Percentiles rank a stretch among this genome's conserved stretches.
Evolutionary conservation across 2,888 invertebrate genomes (phyloP).

Genomic region (Meliscaeva auricollis): DNA sequence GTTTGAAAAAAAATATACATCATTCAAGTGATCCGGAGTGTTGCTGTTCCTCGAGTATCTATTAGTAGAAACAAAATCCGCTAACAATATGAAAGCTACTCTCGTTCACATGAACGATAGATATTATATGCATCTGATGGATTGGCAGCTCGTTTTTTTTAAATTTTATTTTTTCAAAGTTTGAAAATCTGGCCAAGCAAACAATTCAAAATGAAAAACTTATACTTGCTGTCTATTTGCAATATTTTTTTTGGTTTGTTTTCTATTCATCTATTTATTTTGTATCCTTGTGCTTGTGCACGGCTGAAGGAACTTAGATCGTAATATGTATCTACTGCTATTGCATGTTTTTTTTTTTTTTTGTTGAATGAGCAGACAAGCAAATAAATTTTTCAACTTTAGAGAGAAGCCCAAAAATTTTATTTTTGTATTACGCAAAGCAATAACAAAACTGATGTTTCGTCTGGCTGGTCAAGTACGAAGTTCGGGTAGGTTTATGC

Average conservation of each 20-base stretch:
- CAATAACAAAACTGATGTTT: constrained; percentile 32
- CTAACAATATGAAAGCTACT: constrained; percentile 35
- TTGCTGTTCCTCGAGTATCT: not conserved
- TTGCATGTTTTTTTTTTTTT: constrained; percentile 13
- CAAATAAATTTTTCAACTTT: constrained; percentile 53
- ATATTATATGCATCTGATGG: constrained; percentile 34
- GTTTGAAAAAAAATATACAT: no score
- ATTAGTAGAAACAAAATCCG: constrained; percentile 1
- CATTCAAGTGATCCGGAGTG: not conserved
- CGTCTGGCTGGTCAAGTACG: constrained; percentile 65
- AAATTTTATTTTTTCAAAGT: not conserved
- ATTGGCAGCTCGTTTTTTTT: not conserved
- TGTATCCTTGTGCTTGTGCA: constrained; percentile 26
- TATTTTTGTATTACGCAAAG: not conserved
- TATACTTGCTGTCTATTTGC: constrained; percentile 30
- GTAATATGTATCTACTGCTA: not conserved
- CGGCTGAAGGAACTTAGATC: constrained; percentile 18
- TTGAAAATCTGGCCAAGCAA: constrained; percentile 29
- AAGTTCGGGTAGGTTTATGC: constrained; percentile 8
- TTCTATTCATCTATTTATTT: not conserved
- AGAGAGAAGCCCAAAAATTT: constrained; percentile 45
- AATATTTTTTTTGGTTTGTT: constrained; percentile 21
- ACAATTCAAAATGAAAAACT: constrained; percentile 32
- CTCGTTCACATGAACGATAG: constrained; percentile 15
- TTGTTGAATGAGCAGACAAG: constrained; percentile 41